These are phyloP conservation scores for Luscinia megarhynchos DNA, from an alignment of 2,797 vertebrate species.

Conservation along the genomic window DNA sequence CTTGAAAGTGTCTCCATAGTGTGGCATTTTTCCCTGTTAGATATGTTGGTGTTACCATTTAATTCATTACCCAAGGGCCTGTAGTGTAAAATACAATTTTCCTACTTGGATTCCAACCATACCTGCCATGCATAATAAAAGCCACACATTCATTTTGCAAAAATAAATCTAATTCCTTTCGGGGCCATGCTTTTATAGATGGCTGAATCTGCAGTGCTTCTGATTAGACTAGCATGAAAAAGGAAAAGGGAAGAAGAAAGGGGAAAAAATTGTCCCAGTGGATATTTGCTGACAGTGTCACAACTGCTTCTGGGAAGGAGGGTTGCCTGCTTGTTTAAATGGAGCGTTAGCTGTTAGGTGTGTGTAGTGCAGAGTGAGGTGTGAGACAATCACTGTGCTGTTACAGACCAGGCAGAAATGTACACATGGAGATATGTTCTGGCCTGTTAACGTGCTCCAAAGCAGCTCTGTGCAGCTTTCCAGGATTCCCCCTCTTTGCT, in stretches of 20 bases:
- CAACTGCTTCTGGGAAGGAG: neutral
- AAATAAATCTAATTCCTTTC: slow-evolving; percentile 54
- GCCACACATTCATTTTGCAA: slow-evolving; percentile 17
- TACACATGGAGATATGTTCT: rapidly evolving
- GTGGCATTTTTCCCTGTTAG: neutral
- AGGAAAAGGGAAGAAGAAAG: neutral
- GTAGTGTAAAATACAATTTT: slow-evolving; percentile 63
- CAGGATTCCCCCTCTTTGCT: neutral
- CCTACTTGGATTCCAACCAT: slow-evolving; percentile 52
- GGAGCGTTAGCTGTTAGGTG: neutral
- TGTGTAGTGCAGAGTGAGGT: neutral
- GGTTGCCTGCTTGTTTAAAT: neutral
- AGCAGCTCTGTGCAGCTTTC: neutral
- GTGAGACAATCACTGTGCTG: neutral
- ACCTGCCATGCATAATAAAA: slow-evolving; percentile 60
- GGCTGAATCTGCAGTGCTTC: slow-evolving; percentile 11
- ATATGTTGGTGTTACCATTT: neutral
- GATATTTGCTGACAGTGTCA: neutral
- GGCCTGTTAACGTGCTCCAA: neutral
- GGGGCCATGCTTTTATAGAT: neutral
- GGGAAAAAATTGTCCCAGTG: neutral
- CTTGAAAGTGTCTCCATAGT: neutral
- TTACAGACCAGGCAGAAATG: neutral
- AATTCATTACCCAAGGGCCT: slow-evolving; percentile 51
- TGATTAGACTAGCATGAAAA: neutral